phyloP scores from a whole-genome alignment of 2,888 invertebrate genomes.

The Pyrochroa serraticornis region DNA sequence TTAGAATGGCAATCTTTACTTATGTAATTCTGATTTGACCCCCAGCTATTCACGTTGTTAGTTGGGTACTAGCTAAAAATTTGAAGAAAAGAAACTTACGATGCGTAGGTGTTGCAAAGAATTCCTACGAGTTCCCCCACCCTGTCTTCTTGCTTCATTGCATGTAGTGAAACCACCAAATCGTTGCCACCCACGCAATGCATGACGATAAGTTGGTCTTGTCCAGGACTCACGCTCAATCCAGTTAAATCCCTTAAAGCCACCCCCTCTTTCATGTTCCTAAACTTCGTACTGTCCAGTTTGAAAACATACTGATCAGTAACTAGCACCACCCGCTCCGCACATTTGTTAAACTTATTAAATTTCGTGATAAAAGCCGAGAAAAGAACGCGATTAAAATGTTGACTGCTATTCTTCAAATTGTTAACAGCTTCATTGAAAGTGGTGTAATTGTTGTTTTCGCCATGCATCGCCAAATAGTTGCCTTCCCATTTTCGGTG shows the following conservation, averaged over 20 bases:
- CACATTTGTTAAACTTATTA: slow-evolving; percentile 67
- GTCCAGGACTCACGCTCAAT: slow-evolving; percentile 82
- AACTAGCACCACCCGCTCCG: slow-evolving; percentile 86
- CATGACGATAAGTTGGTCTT: slow-evolving; percentile 85
- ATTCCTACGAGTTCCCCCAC: slow-evolving; percentile 88
- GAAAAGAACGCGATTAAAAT: slow-evolving; percentile 68
- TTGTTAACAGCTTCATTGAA: slow-evolving; percentile 73
- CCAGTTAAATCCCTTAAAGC: slow-evolving; percentile 67
- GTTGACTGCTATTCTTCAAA: slow-evolving; percentile 67
- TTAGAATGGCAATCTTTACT: too few species aligned
- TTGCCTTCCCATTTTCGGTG: slow-evolving; percentile 83
- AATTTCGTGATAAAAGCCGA: slow-evolving; percentile 74
- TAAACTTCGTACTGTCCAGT: slow-evolving; percentile 84
- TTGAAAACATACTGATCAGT: slow-evolving; percentile 88
- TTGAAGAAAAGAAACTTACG: slow-evolving; percentile 75
- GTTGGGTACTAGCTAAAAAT: too few species aligned
- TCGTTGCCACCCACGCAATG: slow-evolving; percentile 90
- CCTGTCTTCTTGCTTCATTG: slow-evolving; percentile 67
- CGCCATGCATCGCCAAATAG: slow-evolving; percentile 72
- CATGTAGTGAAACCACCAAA: slow-evolving; percentile 78
- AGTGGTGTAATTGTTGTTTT: slow-evolving; percentile 70
- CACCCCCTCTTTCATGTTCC: slow-evolving; percentile 81
- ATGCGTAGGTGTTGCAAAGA: slow-evolving; percentile 74
- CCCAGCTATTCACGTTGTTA: too few species aligned
- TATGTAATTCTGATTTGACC: too few species aligned